Percentiles rank a stretch among this genome's conserved stretches.
Evolutionary conservation across 2,797 vertebrate genomes (phyloP).

Genomic region (Ptychadena robeensis): DNA sequence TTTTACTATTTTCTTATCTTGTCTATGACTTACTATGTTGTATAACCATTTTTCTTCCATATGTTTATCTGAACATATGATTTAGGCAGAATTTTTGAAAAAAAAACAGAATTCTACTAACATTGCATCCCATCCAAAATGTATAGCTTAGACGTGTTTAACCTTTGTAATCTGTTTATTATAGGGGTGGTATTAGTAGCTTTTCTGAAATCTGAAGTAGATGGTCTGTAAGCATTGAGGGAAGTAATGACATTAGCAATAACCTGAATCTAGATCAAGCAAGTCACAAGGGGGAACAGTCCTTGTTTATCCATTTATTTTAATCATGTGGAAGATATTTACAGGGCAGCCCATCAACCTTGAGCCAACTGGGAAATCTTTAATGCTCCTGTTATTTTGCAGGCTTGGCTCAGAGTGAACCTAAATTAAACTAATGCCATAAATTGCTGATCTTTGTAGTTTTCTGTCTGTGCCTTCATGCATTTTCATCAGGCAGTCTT

Average conservation of each 20-base stretch:
- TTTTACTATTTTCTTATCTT: background rate
- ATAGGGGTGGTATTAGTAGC: background rate
- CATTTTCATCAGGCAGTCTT: background rate
- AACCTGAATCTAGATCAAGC: constrained; percentile 38
- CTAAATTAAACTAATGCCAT: constrained; percentile 12
- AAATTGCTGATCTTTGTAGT: constrained; percentile 22
- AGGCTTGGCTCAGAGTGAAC: constrained; percentile 28
- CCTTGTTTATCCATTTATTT: constrained; percentile 23
- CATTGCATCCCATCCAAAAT: too few relatives aligned
- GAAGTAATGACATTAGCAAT: constrained; percentile 25
- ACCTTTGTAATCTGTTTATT: background rate
- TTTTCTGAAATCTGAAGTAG: background rate
- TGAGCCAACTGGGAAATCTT: constrained; percentile 32
- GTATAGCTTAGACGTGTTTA: background rate
- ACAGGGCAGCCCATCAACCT: constrained; percentile 30
- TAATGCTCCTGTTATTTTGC: constrained; percentile 36
- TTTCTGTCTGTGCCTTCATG: background rate
- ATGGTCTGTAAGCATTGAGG: background rate
- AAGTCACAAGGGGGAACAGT: constrained; percentile 20
- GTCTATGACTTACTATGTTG: background rate
- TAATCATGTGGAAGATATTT: constrained; percentile 48
- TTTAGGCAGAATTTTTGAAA: background rate
- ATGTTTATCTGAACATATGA: background rate
- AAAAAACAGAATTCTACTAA: too few relatives aligned
- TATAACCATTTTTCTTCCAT: background rate